Percentiles rank a stretch among this genome's conserved stretches.
Evolutionary conservation across 2,797 vertebrate species (phyloP).

Genomic region (Fundulus diaphanus): DNA sequence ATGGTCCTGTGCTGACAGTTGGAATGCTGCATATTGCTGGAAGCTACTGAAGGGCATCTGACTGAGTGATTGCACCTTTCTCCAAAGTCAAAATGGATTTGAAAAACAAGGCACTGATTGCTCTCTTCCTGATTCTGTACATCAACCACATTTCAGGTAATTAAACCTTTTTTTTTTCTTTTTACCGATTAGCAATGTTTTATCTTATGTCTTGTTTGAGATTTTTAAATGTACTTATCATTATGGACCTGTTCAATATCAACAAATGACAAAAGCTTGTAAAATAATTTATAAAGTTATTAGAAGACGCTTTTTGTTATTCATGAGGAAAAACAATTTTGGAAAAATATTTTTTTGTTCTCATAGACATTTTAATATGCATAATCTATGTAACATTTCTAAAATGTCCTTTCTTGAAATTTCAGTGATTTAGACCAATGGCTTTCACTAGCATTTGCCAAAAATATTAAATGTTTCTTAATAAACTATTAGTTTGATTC

Average conservation of each 20-base stretch:
- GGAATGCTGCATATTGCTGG: background rate
- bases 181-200: background rate
- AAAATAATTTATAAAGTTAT: background rate
- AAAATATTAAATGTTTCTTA: background rate
- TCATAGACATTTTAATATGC: background rate
- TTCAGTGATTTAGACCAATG: background rate
- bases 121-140: slow-evolving; percentile 47
- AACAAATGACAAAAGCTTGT: background rate
- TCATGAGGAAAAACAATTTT: background rate
- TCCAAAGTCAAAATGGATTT: slow-evolving; percentile 53
- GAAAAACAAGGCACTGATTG: slow-evolving; percentile 26
- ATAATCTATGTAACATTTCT: background rate
- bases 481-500: background rate
- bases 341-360: background rate
- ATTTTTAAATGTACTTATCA: background rate
- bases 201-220: background rate
- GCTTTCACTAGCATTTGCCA: background rate
- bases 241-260: background rate
- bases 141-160: slow-evolving; percentile 69
- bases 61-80: slow-evolving; percentile 16
- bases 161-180: slow-evolving; percentile 17
- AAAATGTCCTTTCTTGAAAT: background rate
- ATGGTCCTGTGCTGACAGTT: slow-evolving; percentile 11
- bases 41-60: slow-evolving; percentile 8
- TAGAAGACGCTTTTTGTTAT: background rate